Percentiles rank a stretch among this genome's conserved stretches.
Conservation (phyloP, 2,888 invertebrate species). For the Dorcus parallelipipedus region DNA sequence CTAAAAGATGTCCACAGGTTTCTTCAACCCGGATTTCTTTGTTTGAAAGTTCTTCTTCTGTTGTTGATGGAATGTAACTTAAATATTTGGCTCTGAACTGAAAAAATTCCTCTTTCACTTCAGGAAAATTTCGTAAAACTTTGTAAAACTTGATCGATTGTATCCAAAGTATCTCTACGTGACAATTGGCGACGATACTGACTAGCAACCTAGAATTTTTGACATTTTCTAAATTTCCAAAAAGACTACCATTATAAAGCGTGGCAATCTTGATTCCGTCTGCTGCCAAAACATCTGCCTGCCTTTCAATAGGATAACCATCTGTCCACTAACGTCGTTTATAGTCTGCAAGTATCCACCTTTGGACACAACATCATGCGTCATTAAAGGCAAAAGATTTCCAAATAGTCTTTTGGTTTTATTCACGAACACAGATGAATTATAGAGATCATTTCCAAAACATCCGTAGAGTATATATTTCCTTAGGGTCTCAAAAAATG, state of each 20-base stretch:
- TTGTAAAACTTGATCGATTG: slow-evolving; percentile 18
- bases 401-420: slow-evolving; percentile 13
- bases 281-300: slow-evolving; percentile 25
- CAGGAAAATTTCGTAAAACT: slow-evolving; percentile 20
- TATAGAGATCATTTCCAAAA: slow-evolving; percentile 13
- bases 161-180: slow-evolving; percentile 16
- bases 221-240: slow-evolving; percentile 24
- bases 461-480: slow-evolving; percentile 17
- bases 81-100: slow-evolving; percentile 10
- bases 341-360: slow-evolving; percentile 22
- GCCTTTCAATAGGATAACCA: slow-evolving; percentile 23
- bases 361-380: slow-evolving; percentile 16
- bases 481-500: slow-evolving; percentile 14
- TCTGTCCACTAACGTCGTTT: slow-evolving; percentile 22
- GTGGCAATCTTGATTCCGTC: slow-evolving; percentile 23
- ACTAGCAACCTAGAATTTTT: slow-evolving; percentile 15
- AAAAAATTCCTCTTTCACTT: slow-evolving; percentile 17
- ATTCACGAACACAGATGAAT: slow-evolving; percentile 10
- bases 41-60: background rate
- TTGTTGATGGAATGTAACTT: slow-evolving; percentile 20
- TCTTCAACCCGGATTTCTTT: background rate
- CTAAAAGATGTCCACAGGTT: background rate
- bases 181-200: slow-evolving; percentile 22
- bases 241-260: slow-evolving; percentile 21
- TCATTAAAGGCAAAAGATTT: slow-evolving; percentile 16